Conservation (phyloP, 2,113 vertebrate genomes). For the Sinocyclocheilus anshuiensis region DNA sequence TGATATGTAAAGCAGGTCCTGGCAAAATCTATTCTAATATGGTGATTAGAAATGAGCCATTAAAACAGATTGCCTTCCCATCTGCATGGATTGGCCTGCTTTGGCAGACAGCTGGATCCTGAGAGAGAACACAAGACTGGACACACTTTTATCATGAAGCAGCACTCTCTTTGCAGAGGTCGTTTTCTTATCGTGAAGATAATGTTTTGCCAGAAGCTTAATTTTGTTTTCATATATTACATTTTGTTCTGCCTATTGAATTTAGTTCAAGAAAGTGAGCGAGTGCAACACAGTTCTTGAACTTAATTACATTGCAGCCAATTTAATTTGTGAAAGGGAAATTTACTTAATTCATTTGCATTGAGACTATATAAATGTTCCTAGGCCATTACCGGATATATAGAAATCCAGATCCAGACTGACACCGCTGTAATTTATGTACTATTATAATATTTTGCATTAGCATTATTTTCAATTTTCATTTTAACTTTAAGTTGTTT, state of each 20-base stretch:
- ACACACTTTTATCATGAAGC: not conserved
- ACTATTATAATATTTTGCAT: not conserved
- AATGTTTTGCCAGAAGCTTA: not conserved
- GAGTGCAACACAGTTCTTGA: not conserved
- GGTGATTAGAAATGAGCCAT: conserved; percentile 47
- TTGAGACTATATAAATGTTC: not conserved
- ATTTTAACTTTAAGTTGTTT: not conserved
- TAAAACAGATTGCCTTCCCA: conserved; percentile 29
- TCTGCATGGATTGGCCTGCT: conserved; percentile 8
- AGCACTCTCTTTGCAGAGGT: not conserved
- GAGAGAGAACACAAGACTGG: not conserved
- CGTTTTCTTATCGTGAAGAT: not conserved
- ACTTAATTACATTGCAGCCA: not conserved
- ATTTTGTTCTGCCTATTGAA: not conserved
- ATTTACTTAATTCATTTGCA: not conserved
- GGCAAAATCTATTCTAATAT: conserved; percentile 31
- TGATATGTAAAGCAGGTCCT: conserved; percentile 14
- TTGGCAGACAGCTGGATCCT: conserved; percentile 16
- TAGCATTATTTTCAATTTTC: not conserved
- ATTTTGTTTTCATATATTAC: not conserved
- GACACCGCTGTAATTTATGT: not conserved
- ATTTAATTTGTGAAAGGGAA: not conserved
- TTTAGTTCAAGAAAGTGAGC: not conserved
- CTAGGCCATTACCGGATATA: not conserved
- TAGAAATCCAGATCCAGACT: not conserved